A percentile compares a stretch with the other conserved stretches of the same genome.
Conservation (phyloP, 2,797 vertebrate species). For the Mus minutoides region DNA sequence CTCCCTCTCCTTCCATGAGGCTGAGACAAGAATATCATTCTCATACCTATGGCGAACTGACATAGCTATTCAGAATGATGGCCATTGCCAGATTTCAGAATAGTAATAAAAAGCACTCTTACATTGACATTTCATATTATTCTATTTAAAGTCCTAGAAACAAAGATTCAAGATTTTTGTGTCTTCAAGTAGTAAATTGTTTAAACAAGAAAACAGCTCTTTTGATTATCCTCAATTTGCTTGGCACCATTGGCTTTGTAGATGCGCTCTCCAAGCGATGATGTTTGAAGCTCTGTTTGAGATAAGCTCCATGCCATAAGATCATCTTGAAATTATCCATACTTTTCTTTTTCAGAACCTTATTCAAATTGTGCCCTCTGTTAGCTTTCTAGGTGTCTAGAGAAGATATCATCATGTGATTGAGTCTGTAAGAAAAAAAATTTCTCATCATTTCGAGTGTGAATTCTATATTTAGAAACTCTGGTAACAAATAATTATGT, state of each 20-base stretch:
- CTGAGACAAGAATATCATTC: neutral
- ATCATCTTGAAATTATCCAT: neutral
- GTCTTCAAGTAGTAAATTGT: neutral
- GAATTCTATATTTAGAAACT: neutral
- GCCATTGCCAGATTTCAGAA: neutral
- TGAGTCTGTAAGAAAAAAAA: neutral
- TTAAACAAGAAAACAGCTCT: neutral
- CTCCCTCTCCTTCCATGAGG: rapidly evolving
- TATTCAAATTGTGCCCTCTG: neutral
- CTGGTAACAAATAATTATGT: neutral
- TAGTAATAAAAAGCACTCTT: neutral
- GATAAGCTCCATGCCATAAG: neutral
- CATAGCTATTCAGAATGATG: neutral
- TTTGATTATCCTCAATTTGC: neutral
- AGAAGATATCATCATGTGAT: neutral
- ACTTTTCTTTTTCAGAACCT: neutral
- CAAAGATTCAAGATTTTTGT: neutral
- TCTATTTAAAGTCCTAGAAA: neutral
- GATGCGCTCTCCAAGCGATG: neutral
- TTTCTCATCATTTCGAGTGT: neutral
- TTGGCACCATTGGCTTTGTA: slow-evolving; percentile 9
- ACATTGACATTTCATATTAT: neutral
- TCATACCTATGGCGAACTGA: neutral
- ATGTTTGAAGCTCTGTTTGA: neutral
- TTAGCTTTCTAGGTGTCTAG: neutral